Conservation (phyloP, 2,888 invertebrate species). For the Heliconius cydno region DNA sequence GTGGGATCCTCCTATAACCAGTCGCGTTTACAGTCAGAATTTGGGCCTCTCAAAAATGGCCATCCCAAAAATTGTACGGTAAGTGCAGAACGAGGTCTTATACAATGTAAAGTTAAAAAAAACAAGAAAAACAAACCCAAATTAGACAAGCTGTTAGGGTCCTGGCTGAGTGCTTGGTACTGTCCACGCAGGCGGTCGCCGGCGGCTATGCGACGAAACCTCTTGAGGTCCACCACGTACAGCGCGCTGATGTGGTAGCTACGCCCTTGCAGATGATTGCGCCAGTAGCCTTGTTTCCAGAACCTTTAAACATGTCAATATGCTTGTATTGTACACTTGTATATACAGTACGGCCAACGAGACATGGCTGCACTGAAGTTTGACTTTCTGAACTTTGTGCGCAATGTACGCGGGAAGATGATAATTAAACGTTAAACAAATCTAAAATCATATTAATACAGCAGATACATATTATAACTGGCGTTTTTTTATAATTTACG, state of each 20-base stretch:
- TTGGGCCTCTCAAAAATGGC: too few relatives aligned
- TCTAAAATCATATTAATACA: too few relatives aligned
- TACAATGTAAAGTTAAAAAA: slow-evolving; percentile 47
- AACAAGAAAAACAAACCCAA: slow-evolving; percentile 85
- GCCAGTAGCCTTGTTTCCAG: slow-evolving; percentile 99
- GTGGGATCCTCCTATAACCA: too few relatives aligned
- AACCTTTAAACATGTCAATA: slow-evolving; percentile 85
- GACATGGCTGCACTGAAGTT: too few relatives aligned
- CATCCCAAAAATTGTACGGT: too few relatives aligned
- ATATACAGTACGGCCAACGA: not conserved
- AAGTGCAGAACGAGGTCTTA: too few relatives aligned
- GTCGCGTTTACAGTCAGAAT: too few relatives aligned
- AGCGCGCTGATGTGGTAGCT: slow-evolving; percentile 98
- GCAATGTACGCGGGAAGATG: too few relatives aligned
- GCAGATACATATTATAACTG: too few relatives aligned
- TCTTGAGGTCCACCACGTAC: slow-evolving; percentile 98
- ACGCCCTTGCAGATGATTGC: slow-evolving; percentile 96
- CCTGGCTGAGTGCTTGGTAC: slow-evolving; percentile 99
- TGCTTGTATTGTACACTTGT: not conserved
- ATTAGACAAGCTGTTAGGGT: slow-evolving; percentile 99
- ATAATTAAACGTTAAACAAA: too few relatives aligned
- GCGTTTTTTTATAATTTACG: too few relatives aligned
- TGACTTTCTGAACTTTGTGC: too few relatives aligned
- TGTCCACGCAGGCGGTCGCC: slow-evolving; percentile 98
- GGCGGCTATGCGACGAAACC: slow-evolving; percentile 98